Base-by-base conservation (phyloP, 2,113 vertebrate species). In the Elanoides forficatus region DNA sequence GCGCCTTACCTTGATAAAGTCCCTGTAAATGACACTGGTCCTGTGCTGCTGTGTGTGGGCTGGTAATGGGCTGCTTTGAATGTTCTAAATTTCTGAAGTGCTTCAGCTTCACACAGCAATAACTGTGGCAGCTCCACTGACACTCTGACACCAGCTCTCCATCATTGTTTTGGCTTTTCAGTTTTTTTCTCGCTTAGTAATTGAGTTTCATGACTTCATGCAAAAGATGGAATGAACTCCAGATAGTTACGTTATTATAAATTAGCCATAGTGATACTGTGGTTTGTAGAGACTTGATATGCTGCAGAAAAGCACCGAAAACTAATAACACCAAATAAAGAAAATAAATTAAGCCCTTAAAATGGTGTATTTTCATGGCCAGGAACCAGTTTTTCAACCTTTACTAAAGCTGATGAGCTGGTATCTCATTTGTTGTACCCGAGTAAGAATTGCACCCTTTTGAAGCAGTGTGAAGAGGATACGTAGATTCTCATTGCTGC, bases 361-460 rank as follows among this genome's bases (percentile, higher is more conserved):
- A 90, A 90, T 79, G 34, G 81, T 90, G 60, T 85, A 53, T 97
- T 97, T 98, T 94, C 87, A 74, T 96, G 89, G 80, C 84, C n/a
- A 73, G 26, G 45, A 53, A 83, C 48, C 71, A 80, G 15, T 15
- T 88, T 95, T 90, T 40, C 42, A 74, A 32, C 14, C n/a, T 83
- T 73, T 81, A 22, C 62, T 63, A 14, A 53, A 91, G 47, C 27
- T 85, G 67, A 85, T 84, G 70, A 72, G 53, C 62, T 95, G 78
- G 40, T 68, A 22, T 40, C 65, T 87, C 36, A 25, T 86, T 75
- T 87, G 12, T 68, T 84, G 48, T n/a, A 30, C 36, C 48, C 75
- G 36, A 34, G 63, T 30, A 34, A 34, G 71, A 65, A 66, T 13
- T 80, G 40, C n/a, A 53, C 34, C 70, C 66, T 66, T 82, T 75